Evolutionary conservation across 2,797 vertebrate genomes (phyloP).

Genomic region (Sternarchorhynchus goeldii): DNA sequence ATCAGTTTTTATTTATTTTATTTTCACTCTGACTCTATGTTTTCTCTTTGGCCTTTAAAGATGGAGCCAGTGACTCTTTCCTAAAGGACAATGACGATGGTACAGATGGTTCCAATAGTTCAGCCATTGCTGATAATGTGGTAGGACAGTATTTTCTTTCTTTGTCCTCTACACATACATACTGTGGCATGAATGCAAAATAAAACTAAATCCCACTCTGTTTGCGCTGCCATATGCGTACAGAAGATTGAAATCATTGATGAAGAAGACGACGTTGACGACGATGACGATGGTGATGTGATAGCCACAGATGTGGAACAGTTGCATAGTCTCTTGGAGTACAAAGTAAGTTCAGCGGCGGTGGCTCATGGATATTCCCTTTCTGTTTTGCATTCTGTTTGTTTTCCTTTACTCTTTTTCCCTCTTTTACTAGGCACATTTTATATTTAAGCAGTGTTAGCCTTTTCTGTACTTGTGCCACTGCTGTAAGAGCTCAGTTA

Average conservation of each 20-base stretch:
- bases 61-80: slow-evolving; percentile 81
- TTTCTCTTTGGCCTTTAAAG: slow-evolving; percentile 67
- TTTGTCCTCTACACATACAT: too few species aligned
- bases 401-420: not conserved
- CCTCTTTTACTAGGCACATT: not conserved
- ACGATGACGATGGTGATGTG: slow-evolving; percentile 80
- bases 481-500: too few species aligned
- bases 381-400: not conserved
- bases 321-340: slow-evolving; percentile 91
- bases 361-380: too few species aligned
- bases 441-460: too few species aligned
- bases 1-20: not conserved
- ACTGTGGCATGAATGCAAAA: too few species aligned
- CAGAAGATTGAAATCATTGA: slow-evolving; percentile 95
- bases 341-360: slow-evolving; percentile 79
- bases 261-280: slow-evolving; percentile 84
- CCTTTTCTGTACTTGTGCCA: too few species aligned
- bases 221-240: slow-evolving; percentile 15
- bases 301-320: slow-evolving; percentile 89
- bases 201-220: too few species aligned
- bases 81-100: slow-evolving; percentile 80
- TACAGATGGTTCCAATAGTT: slow-evolving; percentile 70
- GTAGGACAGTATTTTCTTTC: slow-evolving; percentile 64
- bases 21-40: not conserved
- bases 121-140: slow-evolving; percentile 83